Conservation (phyloP, 2,888 invertebrate species). For the Arrhopalites spinosus region DNA sequence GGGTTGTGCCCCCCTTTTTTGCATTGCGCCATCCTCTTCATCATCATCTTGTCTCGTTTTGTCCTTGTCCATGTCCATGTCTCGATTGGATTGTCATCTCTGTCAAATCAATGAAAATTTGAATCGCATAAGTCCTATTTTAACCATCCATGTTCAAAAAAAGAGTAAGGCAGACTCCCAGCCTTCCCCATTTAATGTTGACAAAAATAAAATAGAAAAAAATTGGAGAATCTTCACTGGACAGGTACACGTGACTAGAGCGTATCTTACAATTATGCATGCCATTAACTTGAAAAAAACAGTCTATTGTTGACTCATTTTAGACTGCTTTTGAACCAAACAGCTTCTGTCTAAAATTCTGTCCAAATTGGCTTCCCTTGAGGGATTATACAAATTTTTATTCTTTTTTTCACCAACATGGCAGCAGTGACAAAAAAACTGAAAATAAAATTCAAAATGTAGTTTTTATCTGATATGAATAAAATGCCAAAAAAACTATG, state of each 20-base stretch:
- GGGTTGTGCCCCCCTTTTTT: neutral
- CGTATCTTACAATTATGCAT: slow-evolving; percentile 25
- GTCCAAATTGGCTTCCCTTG: slow-evolving; percentile 5
- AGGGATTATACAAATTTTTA: no score
- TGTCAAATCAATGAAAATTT: neutral
- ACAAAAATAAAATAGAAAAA: no score
- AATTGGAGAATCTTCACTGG: slow-evolving; percentile 8
- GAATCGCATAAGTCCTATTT: neutral
- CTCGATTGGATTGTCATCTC: neutral
- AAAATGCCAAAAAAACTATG: no score
- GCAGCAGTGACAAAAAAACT: no score
- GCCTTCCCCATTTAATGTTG: neutral
- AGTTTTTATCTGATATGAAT: no score
- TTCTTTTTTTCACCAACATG: no score
- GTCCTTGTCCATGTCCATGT: neutral
- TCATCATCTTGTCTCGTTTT: neutral
- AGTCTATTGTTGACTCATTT: slow-evolving; percentile 16
- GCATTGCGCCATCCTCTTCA: slow-evolving; percentile 15
- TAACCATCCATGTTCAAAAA: no score
- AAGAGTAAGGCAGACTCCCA: no score
- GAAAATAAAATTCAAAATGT: no score
- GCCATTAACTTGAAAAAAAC: slow-evolving; percentile 19
- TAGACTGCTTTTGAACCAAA: no score
- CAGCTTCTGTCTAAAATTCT: no score
- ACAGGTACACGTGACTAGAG: slow-evolving; percentile 22